phyloP scores from a whole-genome alignment of 2,888 invertebrate species.

The Amphipoea oculea region DNA sequence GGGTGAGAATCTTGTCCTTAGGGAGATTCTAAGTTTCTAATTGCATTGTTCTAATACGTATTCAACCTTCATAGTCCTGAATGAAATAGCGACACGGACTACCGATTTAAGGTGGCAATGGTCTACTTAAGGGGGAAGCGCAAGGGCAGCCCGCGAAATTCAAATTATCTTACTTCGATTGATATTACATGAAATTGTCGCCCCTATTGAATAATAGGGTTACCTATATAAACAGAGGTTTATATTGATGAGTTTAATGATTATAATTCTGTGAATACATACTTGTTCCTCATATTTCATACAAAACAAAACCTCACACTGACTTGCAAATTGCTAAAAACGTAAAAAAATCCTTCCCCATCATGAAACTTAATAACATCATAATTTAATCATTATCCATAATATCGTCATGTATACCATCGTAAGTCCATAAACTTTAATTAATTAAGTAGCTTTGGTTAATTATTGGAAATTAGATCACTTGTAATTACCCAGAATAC shows the following conservation, averaged over 20 bases:
- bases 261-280: no score
- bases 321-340: background rate
- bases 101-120: background rate
- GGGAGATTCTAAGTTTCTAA: background rate
- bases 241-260: no score
- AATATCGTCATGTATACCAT: background rate
- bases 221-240: no score
- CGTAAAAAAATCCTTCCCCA: background rate
- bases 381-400: background rate
- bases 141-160: no score
- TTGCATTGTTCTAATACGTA: background rate
- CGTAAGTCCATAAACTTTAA: background rate
- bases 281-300: no score
- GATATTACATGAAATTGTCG: no score
- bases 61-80: background rate
- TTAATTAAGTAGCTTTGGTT: background rate
- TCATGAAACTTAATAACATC: background rate
- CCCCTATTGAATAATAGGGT: no score
- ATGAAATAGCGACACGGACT: background rate
- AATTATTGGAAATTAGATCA: slow-evolving; percentile 29
- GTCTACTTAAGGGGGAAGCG: no score
- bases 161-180: no score
- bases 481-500: slow-evolving; percentile 22
- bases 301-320: background rate
- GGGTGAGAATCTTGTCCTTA: background rate